These are phyloP conservation scores for Cydia splendana DNA, from an alignment of 1,140 invertebrate genomes.

Conservation along the genomic window DNA sequence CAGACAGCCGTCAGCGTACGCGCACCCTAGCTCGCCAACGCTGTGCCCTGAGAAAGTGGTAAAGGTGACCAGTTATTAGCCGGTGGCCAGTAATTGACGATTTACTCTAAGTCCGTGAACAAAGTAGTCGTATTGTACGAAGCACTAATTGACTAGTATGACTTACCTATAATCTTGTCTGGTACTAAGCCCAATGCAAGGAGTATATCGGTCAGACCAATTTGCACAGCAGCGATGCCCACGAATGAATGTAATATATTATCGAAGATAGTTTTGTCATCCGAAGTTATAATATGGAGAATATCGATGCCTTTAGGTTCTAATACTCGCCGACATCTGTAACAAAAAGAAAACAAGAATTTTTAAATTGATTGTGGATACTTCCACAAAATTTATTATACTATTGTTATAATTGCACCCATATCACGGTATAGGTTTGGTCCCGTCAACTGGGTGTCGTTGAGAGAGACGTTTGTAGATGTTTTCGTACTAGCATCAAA, in stretches of 20 bases:
- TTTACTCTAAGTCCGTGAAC: no score
- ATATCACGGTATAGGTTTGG: no score
- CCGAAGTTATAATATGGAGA: conserved; percentile 85
- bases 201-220: conserved; percentile 88
- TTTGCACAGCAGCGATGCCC: conserved; percentile 91
- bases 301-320: conserved; percentile 86
- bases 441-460: no score
- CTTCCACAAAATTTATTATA: no score
- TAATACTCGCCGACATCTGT: conserved; percentile 82
- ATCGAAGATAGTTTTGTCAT: conserved; percentile 85
- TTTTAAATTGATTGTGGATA: background rate
- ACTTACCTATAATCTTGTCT: conserved; percentile 86
- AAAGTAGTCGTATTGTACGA: no score
- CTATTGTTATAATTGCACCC: no score
- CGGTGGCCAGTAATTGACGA: no score
- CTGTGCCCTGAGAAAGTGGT: conserved; percentile 80
- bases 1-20: conserved; percentile 89
- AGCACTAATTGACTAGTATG: no score
- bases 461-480: no score
- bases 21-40: conserved; percentile 90
- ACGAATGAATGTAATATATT: conserved; percentile 92
- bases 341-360: conserved; percentile 50
- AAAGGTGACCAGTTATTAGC: no score
- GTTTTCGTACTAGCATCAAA: no score
- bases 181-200: conserved; percentile 83